Base-by-base conservation (phyloP, 92 coral and sea anemone species). In the Nematostella vectensis region DNA sequence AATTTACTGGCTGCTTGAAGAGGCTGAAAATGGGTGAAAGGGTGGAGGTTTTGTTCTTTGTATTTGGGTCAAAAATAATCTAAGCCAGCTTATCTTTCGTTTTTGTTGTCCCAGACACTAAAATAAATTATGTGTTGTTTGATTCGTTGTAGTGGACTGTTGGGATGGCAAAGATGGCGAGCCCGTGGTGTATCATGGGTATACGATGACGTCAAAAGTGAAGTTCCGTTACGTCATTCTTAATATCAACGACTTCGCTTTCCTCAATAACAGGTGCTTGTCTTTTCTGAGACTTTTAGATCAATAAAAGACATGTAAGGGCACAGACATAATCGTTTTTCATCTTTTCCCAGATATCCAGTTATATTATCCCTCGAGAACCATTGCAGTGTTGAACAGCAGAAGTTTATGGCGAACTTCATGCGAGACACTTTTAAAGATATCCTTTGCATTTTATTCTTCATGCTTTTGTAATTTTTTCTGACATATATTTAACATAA, bases 131-230 rank as follows among this genome's bases (percentile, higher is more conserved):
- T n/a, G n/a, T n/a, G n/a, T n/a, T n/a, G n/a, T n/a, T n/a, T n/a
- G n/a, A n/a, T n/a, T n/a, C n/a, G n/a, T n/a, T n/a, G n/a, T 69
- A 84, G 94, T 84, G 30, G 94, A 84, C 47, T 84, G 94, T 52
- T 84, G 94, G 88, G 87, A 84, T 57, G 94, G 94, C 12, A 79
- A 84, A 25, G 94, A 84, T 29, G 94, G 87, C 12, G 94, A 84
- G 56, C 94, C 94, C 31, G 83, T 84, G 54, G 78, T 84, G 29
- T 80, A 74, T 59, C 94, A 84, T 30, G 94, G 94, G 20, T 79
- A 84, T 54, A 84, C 94, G 45, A 29, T 84, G 77, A 84, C 94
- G 27, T 79, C 94, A 8, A 84, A 79, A 69, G 87, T 84, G 59
- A 84, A 84, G 28, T 84, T 84, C 50, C 83, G 94, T 22, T 79